Evolutionary conservation across 1,140 invertebrate genomes (phyloP).

Genomic region (Aphis craccivora): DNA sequence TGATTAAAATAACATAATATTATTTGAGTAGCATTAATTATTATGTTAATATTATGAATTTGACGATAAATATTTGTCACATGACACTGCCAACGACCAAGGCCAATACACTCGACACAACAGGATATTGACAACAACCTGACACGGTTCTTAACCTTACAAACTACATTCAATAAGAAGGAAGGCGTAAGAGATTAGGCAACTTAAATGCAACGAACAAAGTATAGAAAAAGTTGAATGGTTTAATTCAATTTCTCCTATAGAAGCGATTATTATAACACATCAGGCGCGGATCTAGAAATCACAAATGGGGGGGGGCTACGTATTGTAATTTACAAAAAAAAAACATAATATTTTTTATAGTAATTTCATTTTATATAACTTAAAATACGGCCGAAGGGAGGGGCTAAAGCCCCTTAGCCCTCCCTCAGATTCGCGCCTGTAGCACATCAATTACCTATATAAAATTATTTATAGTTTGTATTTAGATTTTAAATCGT

Average conservation of each 20-base stretch:
- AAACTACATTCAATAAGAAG: neutral
- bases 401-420: too few species aligned
- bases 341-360: too few species aligned
- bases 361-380: too few species aligned
- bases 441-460: neutral
- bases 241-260: neutral
- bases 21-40: neutral
- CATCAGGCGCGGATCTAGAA: too few species aligned
- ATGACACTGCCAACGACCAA: neutral
- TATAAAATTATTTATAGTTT: neutral
- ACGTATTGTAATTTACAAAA: too few species aligned
- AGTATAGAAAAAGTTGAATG: neutral
- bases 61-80: neutral
- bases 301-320: too few species aligned
- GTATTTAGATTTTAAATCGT: neutral
- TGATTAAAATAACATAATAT: neutral
- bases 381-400: too few species aligned
- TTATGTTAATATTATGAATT: neutral
- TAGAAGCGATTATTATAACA: neutral
- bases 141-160: neutral
- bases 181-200: neutral
- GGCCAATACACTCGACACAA: neutral
- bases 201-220: neutral
- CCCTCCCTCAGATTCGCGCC: too few species aligned
- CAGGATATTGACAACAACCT: neutral